phyloP scores from a whole-genome alignment of 2,797 vertebrate species.

The Clangula hyemalis region DNA sequence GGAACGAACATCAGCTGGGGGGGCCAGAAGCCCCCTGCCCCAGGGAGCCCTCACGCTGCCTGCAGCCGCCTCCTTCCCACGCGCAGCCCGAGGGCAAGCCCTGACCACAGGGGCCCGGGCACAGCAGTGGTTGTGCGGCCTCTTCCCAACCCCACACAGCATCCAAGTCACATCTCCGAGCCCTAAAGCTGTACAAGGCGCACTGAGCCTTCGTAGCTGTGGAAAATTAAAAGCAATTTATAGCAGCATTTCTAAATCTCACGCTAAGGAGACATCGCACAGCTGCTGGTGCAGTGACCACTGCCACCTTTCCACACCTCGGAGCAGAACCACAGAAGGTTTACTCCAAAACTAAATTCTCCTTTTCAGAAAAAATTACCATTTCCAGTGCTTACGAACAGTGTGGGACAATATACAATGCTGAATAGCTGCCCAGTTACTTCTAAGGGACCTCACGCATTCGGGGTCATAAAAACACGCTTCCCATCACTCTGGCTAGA shows the following conservation, averaged over 20 bases:
- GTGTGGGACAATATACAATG: background rate
- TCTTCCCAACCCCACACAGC: background rate
- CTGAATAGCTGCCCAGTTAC: background rate
- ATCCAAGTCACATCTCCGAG: background rate
- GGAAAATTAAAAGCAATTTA: background rate
- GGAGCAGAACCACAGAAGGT: background rate
- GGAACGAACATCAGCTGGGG: background rate
- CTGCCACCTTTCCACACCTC: background rate
- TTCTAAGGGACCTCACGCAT: background rate
- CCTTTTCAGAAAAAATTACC: background rate
- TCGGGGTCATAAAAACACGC: background rate
- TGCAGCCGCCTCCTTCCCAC: too few relatives aligned
- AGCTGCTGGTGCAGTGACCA: background rate
- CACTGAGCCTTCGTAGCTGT: accelerated
- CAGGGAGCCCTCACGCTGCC: too few relatives aligned
- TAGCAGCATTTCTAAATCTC: accelerated
- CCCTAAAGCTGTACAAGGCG: background rate
- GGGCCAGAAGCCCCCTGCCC: too few relatives aligned
- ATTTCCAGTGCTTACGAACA: background rate
- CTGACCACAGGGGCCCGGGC: background rate
- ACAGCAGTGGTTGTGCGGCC: accelerated
- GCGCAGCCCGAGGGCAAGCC: background rate
- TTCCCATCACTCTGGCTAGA: background rate
- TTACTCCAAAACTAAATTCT: background rate
- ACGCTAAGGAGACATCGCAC: background rate